These are phyloP conservation scores for Sardinella longiceps DNA, from an alignment of 2,797 vertebrate species.

Conservation along the genomic window DNA sequence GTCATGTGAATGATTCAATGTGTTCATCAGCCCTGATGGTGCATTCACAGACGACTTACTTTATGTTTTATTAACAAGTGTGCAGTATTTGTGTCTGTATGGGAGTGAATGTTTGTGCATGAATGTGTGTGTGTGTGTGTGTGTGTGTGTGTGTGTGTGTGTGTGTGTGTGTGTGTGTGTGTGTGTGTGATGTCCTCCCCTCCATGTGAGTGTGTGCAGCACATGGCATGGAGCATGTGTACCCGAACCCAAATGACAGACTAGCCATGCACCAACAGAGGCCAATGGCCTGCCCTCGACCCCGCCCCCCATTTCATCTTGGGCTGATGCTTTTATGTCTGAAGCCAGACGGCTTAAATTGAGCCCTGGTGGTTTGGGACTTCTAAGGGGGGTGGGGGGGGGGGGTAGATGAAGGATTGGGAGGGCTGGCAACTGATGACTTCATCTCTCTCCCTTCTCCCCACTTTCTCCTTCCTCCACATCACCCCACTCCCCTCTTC, in stretches of 20 bases:
- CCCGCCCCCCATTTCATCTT: slow-evolving; percentile 44
- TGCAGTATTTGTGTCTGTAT: too few species aligned
- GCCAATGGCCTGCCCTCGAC: slow-evolving; percentile 33
- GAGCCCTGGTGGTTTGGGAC: slow-evolving; percentile 51
- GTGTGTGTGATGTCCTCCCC: slow-evolving; percentile 1
- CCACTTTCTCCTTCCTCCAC: not conserved
- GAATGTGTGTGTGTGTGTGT: not conserved
- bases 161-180: not conserved
- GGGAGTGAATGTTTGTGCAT: not conserved
- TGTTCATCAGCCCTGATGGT: not conserved
- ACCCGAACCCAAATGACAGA: slow-evolving; percentile 56
- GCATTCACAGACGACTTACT: not conserved
- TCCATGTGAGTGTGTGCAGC: slow-evolving; percentile 17
- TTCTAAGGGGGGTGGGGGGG: slow-evolving; percentile 49
- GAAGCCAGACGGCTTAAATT: slow-evolving; percentile 45
- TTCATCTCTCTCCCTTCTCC: not conserved
- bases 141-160: not conserved
- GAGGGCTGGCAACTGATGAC: slow-evolving; percentile 5
- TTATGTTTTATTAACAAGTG: not conserved
- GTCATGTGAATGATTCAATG: not conserved
- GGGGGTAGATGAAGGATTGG: not conserved
- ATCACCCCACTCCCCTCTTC: not conserved
- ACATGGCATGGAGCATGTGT: slow-evolving; percentile 18
- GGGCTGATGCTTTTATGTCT: slow-evolving; percentile 58
- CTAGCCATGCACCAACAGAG: slow-evolving; percentile 55